Evolutionary conservation across 1,140 invertebrate genomes (phyloP).

Genomic region (Chironomus striatipennis): DNA sequence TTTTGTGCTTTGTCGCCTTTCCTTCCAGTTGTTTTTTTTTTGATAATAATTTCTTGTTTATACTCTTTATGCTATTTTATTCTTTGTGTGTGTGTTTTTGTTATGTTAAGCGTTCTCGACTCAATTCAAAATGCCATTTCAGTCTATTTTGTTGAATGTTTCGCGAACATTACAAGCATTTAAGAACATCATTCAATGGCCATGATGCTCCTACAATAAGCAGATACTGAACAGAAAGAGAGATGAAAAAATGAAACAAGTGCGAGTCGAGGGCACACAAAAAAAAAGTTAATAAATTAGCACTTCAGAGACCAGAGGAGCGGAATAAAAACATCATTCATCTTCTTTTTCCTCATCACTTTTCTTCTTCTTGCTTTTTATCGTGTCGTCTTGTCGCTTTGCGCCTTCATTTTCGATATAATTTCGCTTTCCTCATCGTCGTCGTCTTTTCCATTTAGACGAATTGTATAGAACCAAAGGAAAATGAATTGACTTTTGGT

Average conservation of each 20-base stretch:
- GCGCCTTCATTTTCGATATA: too few species aligned
- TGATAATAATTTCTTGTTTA: not conserved
- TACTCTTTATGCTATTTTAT: not conserved
- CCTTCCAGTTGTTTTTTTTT: not conserved
- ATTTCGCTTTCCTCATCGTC: too few species aligned
- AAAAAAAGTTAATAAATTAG: conserved; percentile 15
- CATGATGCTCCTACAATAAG: not conserved
- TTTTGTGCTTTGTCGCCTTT: conserved; percentile 6
- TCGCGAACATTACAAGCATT: not conserved
- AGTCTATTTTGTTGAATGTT: too few species aligned
- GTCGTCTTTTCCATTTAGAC: too few species aligned
- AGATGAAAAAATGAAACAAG: not conserved
- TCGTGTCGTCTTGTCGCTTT: too few species aligned
- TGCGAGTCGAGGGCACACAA: not conserved
- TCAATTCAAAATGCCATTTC: too few species aligned
- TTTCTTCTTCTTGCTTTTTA: too few species aligned
- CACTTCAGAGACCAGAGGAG: not conserved
- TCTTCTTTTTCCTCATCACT: not conserved
- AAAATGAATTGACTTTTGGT: too few species aligned
- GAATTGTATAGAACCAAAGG: too few species aligned
- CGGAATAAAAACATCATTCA: conserved; percentile 13
- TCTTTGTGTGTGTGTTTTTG: not conserved
- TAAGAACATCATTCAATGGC: conserved; percentile 1
- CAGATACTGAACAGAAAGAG: not conserved
- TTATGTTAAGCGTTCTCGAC: too few species aligned